Conservation (phyloP, 1,140 invertebrate species). For the Drosophila bocqueti region DNA sequence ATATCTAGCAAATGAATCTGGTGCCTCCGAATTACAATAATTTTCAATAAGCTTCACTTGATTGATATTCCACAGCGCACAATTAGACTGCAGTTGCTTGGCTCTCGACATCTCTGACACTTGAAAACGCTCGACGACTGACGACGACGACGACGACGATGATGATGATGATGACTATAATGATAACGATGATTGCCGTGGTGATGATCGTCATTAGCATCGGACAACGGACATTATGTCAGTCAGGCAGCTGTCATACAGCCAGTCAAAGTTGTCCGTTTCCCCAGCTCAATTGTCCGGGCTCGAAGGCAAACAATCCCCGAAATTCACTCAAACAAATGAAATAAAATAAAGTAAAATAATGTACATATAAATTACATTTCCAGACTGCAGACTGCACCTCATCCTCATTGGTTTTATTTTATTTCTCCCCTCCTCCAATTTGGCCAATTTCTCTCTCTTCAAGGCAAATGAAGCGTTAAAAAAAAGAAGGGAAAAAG, state of each 20-base stretch:
- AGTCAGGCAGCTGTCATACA: conserved; percentile 77
- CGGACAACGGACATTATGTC: conserved; percentile 73
- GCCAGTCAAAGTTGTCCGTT: conserved; percentile 36
- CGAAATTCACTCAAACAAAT: conserved; percentile 52
- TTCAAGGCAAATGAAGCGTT: conserved; percentile 77
- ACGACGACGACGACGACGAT: conserved; percentile 26
- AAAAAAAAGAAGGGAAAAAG: conserved; percentile 26
- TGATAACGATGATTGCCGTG: conserved; percentile 41
- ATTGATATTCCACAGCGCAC: conserved; percentile 41
- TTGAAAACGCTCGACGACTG: conserved; percentile 38
- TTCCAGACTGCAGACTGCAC: conserved; percentile 37
- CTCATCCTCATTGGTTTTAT: conserved; percentile 19
- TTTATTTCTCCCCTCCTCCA: background rate
- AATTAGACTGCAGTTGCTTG: conserved; percentile 42
- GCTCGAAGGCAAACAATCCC: conserved; percentile 60
- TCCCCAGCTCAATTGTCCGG: conserved; percentile 50
- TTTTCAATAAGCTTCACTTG: conserved; percentile 60
- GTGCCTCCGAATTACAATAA: conserved; percentile 64
- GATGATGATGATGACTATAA: conserved; percentile 39
- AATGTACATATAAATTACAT: conserved; percentile 47
- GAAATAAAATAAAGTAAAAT: conserved; percentile 42
- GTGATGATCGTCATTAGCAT: conserved; percentile 62
- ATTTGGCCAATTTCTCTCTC: conserved; percentile 67
- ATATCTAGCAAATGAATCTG: conserved; percentile 46
- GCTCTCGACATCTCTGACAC: conserved; percentile 50